Base-by-base conservation (phyloP, 1,140 invertebrate genomes). In the Drosophila nannoptera region DNA sequence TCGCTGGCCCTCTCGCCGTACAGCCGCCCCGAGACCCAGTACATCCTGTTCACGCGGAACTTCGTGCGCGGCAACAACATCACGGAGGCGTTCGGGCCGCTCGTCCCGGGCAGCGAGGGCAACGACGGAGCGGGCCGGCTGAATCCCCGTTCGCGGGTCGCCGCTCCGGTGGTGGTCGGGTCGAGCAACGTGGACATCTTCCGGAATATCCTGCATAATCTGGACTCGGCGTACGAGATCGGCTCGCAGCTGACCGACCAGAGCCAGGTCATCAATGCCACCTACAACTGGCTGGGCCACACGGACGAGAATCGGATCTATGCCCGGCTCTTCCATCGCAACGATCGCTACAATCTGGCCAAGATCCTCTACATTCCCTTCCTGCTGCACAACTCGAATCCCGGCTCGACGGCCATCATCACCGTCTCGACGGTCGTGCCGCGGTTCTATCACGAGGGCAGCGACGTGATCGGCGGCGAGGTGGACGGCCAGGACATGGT, bases 181-280 rank as follows among this genome's bases (percentile, higher is more conserved):
- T 97, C 96, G 0, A 96, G 95, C 62, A 99, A 99, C 89, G 94
- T 98, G 0, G 91, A 94, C 45, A 92, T 99, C 4, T 97, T 93
- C 76, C 91, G 98, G 64, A 99, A 99, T 89, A 96, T 97, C 64
- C 93, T 99, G 45, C 93, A 97, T 59, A 99, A 99, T 91, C 94
- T 93, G 0, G 93, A 95, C 52, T 97, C 97, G 2, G 58, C 72
- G 58, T 99, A 96, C 88, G 98, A 99, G 91, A 94, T 99, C 49
- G 97, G 97, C 1, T 98, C 97, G 2, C 98, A 99, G 86, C 91
- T 99, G 2, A 94, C 96, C 77, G 97, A 99, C 88, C 98, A 98
- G 83, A 97, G 96, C 74, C 94, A 96, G 90, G 91, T 93, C n/a
- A 95, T 99, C 7, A 96, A 99, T 88, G 98, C 96, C 68, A 96